Percentiles rank a stretch among this genome's conserved stretches.
These are phyloP conservation scores for Gypaetus barbatus DNA, from an alignment of 2,797 vertebrate species.

Conservation along the genomic window DNA sequence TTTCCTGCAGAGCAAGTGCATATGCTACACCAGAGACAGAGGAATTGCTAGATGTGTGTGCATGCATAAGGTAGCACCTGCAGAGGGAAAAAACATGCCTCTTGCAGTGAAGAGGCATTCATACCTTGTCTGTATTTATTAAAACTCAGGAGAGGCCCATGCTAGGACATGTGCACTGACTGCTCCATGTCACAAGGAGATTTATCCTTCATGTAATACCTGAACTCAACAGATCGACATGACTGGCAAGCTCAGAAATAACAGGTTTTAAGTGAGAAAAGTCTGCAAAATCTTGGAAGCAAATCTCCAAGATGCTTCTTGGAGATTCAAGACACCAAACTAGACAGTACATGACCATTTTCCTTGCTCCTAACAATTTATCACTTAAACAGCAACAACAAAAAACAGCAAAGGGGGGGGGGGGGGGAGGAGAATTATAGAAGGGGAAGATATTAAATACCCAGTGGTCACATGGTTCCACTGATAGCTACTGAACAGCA, in stretches of 20 bases:
- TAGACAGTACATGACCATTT: accelerated
- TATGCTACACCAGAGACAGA: not conserved
- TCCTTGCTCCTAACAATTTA: not conserved
- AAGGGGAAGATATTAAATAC: not conserved
- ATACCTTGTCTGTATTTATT: not conserved
- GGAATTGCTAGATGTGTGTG: not conserved
- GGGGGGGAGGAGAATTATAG: not conserved
- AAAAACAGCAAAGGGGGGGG: not conserved
- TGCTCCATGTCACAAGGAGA: not conserved
- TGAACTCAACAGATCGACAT: not conserved
- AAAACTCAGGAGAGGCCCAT: not conserved
- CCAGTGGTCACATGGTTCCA: not conserved
- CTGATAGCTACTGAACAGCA: not conserved
- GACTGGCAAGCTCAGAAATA: not conserved
- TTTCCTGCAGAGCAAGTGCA: not conserved
- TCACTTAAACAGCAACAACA: not conserved
- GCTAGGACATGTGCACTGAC: not conserved
- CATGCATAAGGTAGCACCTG: conserved; percentile 3
- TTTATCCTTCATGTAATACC: not conserved
- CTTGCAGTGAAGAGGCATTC: not conserved
- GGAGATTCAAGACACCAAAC: not conserved
- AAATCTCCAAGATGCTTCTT: not conserved
- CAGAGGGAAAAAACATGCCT: not conserved
- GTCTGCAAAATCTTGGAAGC: not conserved
- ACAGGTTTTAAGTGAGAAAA: not conserved